These are phyloP conservation scores for Oryzias javanicus DNA, from an alignment of 2,113 vertebrate species.

Conservation along the genomic window DNA sequence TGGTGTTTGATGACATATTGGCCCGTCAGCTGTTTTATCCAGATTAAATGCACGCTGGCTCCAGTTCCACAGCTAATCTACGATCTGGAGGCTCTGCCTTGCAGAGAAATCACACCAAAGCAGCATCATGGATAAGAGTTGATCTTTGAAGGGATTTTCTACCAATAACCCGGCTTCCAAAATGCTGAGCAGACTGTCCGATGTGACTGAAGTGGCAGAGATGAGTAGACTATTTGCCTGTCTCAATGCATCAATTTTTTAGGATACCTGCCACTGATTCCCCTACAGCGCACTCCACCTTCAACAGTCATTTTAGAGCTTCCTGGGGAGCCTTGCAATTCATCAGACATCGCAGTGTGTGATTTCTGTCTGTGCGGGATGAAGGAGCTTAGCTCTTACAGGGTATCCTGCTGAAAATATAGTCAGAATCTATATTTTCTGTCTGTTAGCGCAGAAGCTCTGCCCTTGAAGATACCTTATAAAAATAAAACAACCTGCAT, in stretches of 20 bases:
- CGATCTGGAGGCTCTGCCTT: neutral
- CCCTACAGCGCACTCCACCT: slow-evolving; percentile 16
- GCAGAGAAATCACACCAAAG: neutral
- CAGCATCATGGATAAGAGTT: neutral
- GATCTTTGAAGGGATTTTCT: slow-evolving; percentile 6
- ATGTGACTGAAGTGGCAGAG: slow-evolving; percentile 12
- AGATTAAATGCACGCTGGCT: neutral
- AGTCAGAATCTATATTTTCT: neutral
- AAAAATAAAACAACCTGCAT: neutral
- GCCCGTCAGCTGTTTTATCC: neutral
- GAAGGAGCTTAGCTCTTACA: slow-evolving; percentile 7
- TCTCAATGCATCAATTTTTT: slow-evolving; percentile 25
- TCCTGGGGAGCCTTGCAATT: slow-evolving; percentile 27
- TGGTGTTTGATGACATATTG: neutral
- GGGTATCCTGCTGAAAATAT: slow-evolving; percentile 14
- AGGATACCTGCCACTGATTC: slow-evolving; percentile 15
- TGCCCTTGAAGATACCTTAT: neutral
- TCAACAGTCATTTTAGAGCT: slow-evolving; percentile 30
- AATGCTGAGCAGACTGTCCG: slow-evolving; percentile 6
- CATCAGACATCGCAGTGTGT: slow-evolving; percentile 20
- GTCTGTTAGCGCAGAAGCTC: neutral
- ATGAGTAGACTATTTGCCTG: slow-evolving; percentile 6
- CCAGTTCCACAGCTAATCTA: neutral
- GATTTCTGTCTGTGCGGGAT: slow-evolving; percentile 12
- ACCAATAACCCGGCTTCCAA: neutral